A percentile compares a stretch with the other conserved stretches of the same genome.
These are phyloP conservation scores for Synanthedon tipuliformis DNA, from an alignment of 2,888 invertebrate species.

Conservation along the genomic window DNA sequence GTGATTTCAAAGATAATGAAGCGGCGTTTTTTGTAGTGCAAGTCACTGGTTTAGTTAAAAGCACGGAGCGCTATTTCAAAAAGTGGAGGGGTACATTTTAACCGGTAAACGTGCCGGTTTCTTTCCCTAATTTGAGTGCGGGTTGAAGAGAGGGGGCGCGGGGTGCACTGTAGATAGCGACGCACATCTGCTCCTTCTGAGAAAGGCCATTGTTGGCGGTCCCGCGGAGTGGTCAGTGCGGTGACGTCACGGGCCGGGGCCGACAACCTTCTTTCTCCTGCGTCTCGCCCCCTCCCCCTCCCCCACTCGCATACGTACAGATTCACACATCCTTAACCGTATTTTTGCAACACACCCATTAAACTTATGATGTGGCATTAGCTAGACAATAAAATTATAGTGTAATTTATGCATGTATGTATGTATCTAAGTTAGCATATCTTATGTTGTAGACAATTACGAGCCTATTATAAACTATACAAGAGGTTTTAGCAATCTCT, in stretches of 20 bases:
- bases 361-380: not conserved
- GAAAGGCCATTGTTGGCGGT: slow-evolving; percentile 64
- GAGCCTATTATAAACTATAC: no score
- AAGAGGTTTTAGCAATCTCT: no score
- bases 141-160: slow-evolving; percentile 24
- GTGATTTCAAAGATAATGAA: slow-evolving; percentile 17
- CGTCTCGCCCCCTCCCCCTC: slow-evolving; percentile 26
- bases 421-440: no score
- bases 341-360: slow-evolving; percentile 28
- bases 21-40: slow-evolving; percentile 25
- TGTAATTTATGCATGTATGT: not conserved
- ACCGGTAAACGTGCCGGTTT: not conserved
- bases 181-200: slow-evolving; percentile 64
- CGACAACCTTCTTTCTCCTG: slow-evolving; percentile 53
- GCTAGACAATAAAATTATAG: not conserved
- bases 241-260: slow-evolving; percentile 66
- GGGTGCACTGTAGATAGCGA: slow-evolving; percentile 42
- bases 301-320: slow-evolving; percentile 12
- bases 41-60: slow-evolving; percentile 4
- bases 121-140: slow-evolving; percentile 5
- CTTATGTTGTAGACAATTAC: no score
- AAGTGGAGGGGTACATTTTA: not conserved
- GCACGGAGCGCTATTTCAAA: not conserved
- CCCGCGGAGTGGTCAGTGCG: slow-evolving; percentile 60
- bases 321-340: slow-evolving; percentile 8